Percentiles rank a stretch among this genome's conserved stretches.
These are phyloP conservation scores for Oncorhynchus gorbuscha DNA, from an alignment of 2,113 vertebrate species.

Conservation along the genomic window DNA sequence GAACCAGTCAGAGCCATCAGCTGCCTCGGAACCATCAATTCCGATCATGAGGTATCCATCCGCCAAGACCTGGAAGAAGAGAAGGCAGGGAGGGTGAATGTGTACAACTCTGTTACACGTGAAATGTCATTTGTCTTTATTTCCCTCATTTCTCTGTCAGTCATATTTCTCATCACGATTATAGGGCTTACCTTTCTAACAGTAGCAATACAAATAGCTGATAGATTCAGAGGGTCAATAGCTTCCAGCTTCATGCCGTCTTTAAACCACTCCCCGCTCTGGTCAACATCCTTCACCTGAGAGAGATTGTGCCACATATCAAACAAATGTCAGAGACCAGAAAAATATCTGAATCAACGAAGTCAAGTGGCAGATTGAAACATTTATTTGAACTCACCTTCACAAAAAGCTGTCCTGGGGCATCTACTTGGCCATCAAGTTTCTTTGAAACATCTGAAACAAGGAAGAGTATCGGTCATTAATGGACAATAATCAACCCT, in stretches of 20 bases:
- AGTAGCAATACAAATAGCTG: slow-evolving; percentile 93
- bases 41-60: slow-evolving; percentile 97
- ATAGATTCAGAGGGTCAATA: slow-evolving; percentile 95
- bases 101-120: too few relatives aligned
- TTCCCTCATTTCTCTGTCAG: too few relatives aligned
- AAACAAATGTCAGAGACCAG: background rate
- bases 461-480: background rate
- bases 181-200: slow-evolving; percentile 90
- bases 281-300: slow-evolving; percentile 91
- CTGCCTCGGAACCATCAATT: slow-evolving; percentile 95
- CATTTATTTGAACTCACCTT: slow-evolving; percentile 77
- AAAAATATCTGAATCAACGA: background rate
- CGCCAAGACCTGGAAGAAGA: slow-evolving; percentile 83
- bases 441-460: slow-evolving; percentile 89
- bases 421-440: slow-evolving; percentile 84
- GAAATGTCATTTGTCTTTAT: too few relatives aligned
- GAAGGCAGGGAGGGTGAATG: background rate
- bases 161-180: too few relatives aligned
- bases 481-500: too few relatives aligned
- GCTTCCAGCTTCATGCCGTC: slow-evolving; percentile 97
- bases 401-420: slow-evolving; percentile 86
- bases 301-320: background rate
- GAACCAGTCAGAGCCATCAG: slow-evolving; percentile 97
- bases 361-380: background rate
- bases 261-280: slow-evolving; percentile 88